A percentile compares a stretch with the other conserved stretches of the same genome.
These are phyloP conservation scores for Canis aureus DNA, from an alignment of 2,113 vertebrate genomes.

Conservation along the genomic window DNA sequence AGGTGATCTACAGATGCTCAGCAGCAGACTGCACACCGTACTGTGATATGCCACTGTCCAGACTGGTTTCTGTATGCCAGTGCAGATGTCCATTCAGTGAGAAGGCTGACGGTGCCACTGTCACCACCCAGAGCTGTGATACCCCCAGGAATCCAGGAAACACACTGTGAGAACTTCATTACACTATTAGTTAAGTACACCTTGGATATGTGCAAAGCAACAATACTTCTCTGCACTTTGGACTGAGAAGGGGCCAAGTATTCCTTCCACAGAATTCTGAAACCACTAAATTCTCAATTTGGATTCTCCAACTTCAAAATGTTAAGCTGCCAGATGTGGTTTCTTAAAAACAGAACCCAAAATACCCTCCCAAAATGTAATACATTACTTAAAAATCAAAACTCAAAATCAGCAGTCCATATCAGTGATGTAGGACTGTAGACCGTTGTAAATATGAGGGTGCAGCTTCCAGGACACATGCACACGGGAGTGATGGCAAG, in stretches of 20 bases:
- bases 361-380: not conserved
- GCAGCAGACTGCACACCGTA: not conserved
- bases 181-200: not conserved
- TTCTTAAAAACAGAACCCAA: conserved; percentile 61
- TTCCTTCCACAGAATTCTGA: not conserved
- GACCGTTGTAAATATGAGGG: not conserved
- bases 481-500: too few species aligned
- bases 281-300: conserved; percentile 64
- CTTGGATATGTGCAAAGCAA: conserved; percentile 55
- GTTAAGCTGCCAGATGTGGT: conserved; percentile 50
- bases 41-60: not conserved
- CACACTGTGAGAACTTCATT: not conserved
- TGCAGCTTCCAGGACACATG: not conserved
- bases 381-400: not conserved
- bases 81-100: too few species aligned
- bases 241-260: conserved; percentile 61
- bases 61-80: not conserved
- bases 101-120: too few species aligned
- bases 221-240: not conserved
- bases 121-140: too few species aligned
- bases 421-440: too few species aligned
- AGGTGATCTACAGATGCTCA: not conserved
- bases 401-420: too few species aligned
- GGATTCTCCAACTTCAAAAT: conserved; percentile 76
- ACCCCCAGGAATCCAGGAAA: not conserved